A percentile compares a stretch with the other conserved stretches of the same genome.
These are phyloP conservation scores for Euthynnus affinis DNA, from an alignment of 2,797 vertebrate genomes.

Conservation along the genomic window DNA sequence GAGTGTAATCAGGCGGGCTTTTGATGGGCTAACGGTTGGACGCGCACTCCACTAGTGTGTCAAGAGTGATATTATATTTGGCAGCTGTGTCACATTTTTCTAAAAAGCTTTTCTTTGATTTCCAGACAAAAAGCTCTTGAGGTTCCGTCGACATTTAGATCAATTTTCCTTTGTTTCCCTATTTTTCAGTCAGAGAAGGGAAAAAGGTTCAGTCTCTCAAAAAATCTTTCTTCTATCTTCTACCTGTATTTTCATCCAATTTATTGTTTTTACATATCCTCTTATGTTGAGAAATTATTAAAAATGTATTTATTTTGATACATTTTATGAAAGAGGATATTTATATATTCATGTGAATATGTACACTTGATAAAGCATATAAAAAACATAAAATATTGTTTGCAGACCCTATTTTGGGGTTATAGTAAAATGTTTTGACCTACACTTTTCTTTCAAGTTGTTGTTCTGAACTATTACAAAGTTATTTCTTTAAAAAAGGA, in stretches of 20 bases:
- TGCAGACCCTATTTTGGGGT: neutral
- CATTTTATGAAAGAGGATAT: neutral
- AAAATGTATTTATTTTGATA: constrained; percentile 10
- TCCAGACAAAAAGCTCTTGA: constrained; percentile 63
- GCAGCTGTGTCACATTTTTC: constrained; percentile 77
- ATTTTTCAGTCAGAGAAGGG: constrained; percentile 31
- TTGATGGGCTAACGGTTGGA: constrained; percentile 77
- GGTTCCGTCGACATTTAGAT: constrained; percentile 57
- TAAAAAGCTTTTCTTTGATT: constrained; percentile 77
- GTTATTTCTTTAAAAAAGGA: too few species aligned
- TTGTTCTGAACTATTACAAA: neutral
- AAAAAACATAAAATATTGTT: neutral
- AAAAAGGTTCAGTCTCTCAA: neutral
- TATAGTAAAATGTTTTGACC: neutral
- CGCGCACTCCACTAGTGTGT: constrained; percentile 61
- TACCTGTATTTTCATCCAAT: neutral
- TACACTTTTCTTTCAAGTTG: neutral
- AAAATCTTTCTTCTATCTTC: neutral
- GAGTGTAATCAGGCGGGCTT: constrained; percentile 81
- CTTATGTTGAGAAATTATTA: neutral
- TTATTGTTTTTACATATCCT: constrained; percentile 22
- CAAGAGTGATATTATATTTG: constrained; percentile 76
- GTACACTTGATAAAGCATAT: neutral
- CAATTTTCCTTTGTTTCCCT: constrained; percentile 56
- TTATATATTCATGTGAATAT: neutral